Evolutionary conservation across 2,888 invertebrate genomes (phyloP), one percentile per base, ranked within the genome.

Genomic region (Drosophila maculinotata): DNA sequence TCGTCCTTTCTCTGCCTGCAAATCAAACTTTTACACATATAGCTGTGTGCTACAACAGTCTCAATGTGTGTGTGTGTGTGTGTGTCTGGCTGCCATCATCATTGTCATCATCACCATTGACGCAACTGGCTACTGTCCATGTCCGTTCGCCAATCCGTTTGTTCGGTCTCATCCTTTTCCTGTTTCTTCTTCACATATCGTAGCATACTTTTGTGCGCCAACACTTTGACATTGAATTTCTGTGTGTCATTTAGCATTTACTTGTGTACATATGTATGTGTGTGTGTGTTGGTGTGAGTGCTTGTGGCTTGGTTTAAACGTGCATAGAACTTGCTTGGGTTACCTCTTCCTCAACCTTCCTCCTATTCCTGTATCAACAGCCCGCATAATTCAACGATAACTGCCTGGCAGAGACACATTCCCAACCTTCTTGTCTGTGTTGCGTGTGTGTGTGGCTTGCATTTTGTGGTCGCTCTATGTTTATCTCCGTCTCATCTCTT

Each of bases 151-250:
- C 12, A 36, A 17, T 52, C 38, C 36, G 30, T 53, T 59, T 35
- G 35, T 51, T 47, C 33, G 10, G 12, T 36, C 52, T 45, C 62
- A 28, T 62, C 62, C 52, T 45, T 15, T 45, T 49, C 8, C 65
- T 42, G 35, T 31, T 35, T 5, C 36, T 26, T 41, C 17, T 30
- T n/a, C 41, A 75, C 41, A 74, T 64, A 70, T 70, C 62, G 47
- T 70, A 26, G 76, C 48, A 76, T 69, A 72, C 76, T 79, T 79
- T 79, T 79, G 69, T 72, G 79, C 71, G 59, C 53, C 58, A 75
- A 58, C 52, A 60, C 85, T 77, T 77, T 85, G 85, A 76, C 83
- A 82, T 82, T 85, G 85, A 84, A 81, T 81, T 83, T 81, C 76
- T 84, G 70, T 71, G 60, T 77, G 73, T 66, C 76, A 69, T 77